Evolutionary conservation across 2,113 vertebrate species (phyloP).

Genomic region (Indri indri): DNA sequence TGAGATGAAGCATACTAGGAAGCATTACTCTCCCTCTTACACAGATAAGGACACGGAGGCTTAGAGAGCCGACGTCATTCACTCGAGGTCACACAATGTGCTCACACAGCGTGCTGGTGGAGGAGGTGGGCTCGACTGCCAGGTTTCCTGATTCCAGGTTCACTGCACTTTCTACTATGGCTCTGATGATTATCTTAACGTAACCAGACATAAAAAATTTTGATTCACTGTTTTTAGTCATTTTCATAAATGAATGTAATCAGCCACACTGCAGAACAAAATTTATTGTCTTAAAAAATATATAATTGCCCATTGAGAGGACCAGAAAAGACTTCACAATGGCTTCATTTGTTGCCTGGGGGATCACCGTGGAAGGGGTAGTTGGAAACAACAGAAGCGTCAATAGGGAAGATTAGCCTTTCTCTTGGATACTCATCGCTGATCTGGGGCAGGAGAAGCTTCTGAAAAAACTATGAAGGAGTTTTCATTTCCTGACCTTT

Average conservation of each 20-base stretch:
- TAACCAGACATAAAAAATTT: not conserved
- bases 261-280: conserved; percentile 13
- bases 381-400: not conserved
- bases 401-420: conserved; percentile 72
- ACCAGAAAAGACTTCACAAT: conserved; percentile 55
- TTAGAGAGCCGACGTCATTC: not conserved
- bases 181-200: not conserved
- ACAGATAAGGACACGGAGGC: not conserved
- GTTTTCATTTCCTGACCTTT: conserved; percentile 35
- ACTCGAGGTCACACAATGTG: not conserved
- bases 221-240: conserved; percentile 7
- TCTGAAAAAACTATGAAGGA: not conserved
- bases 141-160: not conserved
- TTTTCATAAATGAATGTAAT: conserved; percentile 66
- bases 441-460: not conserved
- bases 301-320: conserved; percentile 65
- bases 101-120: not conserved
- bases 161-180: not conserved
- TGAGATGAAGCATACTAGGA: not conserved
- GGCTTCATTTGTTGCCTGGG: conserved; percentile 70
- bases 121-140: not conserved
- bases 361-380: not conserved
- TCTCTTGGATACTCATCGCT: not conserved
- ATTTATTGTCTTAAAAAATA: conserved; percentile 60
- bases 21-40: not conserved